Base-by-base conservation (phyloP, 2,888 invertebrate genomes). In the Alcis repandata region DNA sequence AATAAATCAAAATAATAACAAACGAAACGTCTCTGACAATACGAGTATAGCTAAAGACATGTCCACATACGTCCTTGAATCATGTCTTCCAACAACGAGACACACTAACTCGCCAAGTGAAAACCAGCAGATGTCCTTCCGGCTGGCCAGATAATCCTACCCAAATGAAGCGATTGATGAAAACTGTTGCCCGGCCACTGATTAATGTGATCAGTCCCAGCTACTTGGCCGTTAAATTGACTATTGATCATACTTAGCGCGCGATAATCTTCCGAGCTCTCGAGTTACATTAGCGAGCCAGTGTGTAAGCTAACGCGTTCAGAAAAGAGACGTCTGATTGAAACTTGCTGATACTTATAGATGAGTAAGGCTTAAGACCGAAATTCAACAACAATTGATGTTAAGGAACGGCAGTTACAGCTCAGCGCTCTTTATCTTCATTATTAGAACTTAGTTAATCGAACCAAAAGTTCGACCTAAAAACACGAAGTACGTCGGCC, bases 171-270 rank as follows among this genome's bases (percentile, higher is more conserved):
- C 77, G 70, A 78, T 77, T 79, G 76, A 78, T 79, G 76, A 76
- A 79, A 76, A 79, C 79, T 78, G 79, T 83, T 83, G 78, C 76
- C 68, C 74, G 71, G 80, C 80, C 80, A 79, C 75, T 83, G 80
- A 86, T 85, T 83, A 84, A 86, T 86, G 82, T 80, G 82, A 82
- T 80, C 85, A 85, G 78, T 85, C 82, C 78, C 74, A 83, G 81
- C 82, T 82, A 85, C 83, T 87, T 86, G 85, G 79, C 86, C 85
- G 87, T 88, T 87, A 89, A 90, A 89, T 90, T 89, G 88, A 85
- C 86, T 89, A 88, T 90, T 87, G 90, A 89, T 91, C 89, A 90
- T 87, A 89, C 88, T 89, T 89, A 89, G 88, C 83, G 84, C 82
- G 78, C 86, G 84, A 87, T 88, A 88, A 88, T 88, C 87, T 86